A percentile compares a stretch with the other conserved stretches of the same genome.
These are phyloP conservation scores for Stenotaenia linearis DNA, from an alignment of 2,888 invertebrate species.

Conservation along the genomic window DNA sequence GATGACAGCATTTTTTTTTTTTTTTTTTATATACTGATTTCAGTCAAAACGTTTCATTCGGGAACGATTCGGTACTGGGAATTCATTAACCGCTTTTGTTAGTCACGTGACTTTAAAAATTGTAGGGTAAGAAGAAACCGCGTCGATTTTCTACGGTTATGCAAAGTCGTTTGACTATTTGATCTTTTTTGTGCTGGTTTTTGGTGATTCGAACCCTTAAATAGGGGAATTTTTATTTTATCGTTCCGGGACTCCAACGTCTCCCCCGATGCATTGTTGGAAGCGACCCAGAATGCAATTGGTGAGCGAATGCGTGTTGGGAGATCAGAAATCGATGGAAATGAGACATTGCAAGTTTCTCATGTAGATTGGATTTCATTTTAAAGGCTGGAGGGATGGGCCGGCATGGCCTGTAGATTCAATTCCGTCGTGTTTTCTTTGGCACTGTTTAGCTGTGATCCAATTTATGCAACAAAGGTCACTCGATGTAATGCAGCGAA, in stretches of 20 bases:
- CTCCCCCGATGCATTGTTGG: background rate
- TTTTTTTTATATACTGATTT: background rate
- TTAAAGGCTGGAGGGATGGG: background rate
- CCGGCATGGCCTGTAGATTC: background rate
- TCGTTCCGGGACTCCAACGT: background rate
- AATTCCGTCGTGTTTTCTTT: slow-evolving; percentile 16
- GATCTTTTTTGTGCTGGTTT: background rate
- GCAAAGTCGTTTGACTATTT: background rate
- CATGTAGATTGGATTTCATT: slow-evolving; percentile 17
- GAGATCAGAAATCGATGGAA: slow-evolving; percentile 23
- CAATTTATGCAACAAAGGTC: slow-evolving; percentile 17
- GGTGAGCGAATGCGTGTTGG: slow-evolving; percentile 5
- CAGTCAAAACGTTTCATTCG: no score
- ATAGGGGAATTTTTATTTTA: background rate
- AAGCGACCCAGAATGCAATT: slow-evolving; percentile 10
- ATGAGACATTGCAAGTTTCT: slow-evolving; percentile 13
- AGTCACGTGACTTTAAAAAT: no score
- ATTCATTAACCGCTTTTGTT: no score
- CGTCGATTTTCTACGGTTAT: no score
- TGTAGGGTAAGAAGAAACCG: background rate
- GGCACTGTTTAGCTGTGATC: slow-evolving; percentile 16
- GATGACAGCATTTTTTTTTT: background rate
- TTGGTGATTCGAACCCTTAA: background rate
- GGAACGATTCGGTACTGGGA: no score
- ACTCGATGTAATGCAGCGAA: background rate